Evolutionary conservation across 2,888 invertebrate genomes (phyloP).

Genomic region (Noctua pronuba): DNA sequence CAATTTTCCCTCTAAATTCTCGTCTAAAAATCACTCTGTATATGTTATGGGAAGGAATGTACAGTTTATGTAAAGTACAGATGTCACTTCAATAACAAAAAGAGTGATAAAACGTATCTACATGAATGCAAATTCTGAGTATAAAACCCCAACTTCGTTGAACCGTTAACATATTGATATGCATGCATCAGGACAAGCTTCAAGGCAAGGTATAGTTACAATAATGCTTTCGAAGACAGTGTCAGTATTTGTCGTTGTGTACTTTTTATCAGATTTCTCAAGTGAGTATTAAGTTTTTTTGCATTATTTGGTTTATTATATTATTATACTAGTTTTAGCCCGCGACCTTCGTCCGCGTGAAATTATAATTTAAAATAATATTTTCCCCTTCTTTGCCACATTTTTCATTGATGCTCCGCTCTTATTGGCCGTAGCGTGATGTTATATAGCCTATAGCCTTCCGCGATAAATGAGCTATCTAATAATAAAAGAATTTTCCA

Average conservation of each 20-base stretch:
- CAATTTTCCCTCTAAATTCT: not conserved
- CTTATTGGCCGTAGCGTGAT: no score
- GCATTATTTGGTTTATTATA: not conserved
- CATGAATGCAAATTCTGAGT: not conserved
- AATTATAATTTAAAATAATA: no score
- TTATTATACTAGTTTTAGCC: no score
- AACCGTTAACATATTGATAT: not conserved
- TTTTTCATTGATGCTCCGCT: no score
- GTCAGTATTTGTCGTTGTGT: constrained; percentile 1
- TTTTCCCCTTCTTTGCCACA: no score
- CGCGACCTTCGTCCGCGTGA: no score
- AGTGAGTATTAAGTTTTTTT: not conserved
- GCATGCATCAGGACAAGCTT: not conserved
- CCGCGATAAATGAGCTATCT: no score
- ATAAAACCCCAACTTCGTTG: constrained; percentile 7
- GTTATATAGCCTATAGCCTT: no score
- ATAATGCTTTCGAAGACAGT: constrained; percentile 17
- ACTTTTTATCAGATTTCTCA: constrained; percentile 1
- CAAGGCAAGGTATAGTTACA: not conserved
- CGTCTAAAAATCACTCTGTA: not conserved
- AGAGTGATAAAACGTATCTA: constrained; percentile 5
- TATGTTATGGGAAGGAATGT: not conserved
- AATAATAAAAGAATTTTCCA: no score
- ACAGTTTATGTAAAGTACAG: not conserved
- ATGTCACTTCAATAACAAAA: not conserved